Conservation (phyloP, 2,113 vertebrate genomes). For the Nycticorax nycticorax region DNA sequence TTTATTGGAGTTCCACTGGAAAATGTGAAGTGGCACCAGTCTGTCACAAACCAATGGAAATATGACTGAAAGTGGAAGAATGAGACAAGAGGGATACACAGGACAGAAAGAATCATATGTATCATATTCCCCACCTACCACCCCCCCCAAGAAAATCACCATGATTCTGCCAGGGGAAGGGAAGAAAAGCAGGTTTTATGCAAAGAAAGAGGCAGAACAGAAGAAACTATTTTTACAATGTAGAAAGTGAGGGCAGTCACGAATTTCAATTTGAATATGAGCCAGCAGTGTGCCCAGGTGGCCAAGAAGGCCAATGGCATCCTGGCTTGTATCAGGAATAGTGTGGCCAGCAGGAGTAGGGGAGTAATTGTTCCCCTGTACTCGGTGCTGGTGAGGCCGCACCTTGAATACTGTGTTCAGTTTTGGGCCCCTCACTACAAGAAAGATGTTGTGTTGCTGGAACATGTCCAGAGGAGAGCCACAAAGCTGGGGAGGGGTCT, state of each 20-base stretch:
- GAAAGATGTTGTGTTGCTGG: no score
- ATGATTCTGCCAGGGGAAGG: neutral
- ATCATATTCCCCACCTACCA: accelerated
- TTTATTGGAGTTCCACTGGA: neutral
- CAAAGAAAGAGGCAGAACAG: neutral
- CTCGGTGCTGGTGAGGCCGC: no score
- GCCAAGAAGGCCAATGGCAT: no score
- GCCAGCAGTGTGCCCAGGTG: no score
- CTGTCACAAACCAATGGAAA: neutral
- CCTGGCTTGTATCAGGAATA: no score
- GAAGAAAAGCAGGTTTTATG: neutral
- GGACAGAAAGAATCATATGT: neutral
- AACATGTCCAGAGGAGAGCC: no score
- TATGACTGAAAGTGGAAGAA: neutral
- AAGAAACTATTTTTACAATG: neutral
- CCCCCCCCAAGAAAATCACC: neutral
- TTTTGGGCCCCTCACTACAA: no score
- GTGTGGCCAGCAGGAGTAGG: no score
- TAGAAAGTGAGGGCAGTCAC: neutral
- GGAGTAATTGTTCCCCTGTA: no score
- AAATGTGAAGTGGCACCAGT: neutral
- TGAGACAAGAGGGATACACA: neutral
- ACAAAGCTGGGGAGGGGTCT: no score
- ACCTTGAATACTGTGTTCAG: no score
- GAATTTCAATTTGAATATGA: neutral